These are phyloP conservation scores for Himalopsyche kuldschensis DNA, from an alignment of 2,888 invertebrate genomes.

Conservation along the genomic window DNA sequence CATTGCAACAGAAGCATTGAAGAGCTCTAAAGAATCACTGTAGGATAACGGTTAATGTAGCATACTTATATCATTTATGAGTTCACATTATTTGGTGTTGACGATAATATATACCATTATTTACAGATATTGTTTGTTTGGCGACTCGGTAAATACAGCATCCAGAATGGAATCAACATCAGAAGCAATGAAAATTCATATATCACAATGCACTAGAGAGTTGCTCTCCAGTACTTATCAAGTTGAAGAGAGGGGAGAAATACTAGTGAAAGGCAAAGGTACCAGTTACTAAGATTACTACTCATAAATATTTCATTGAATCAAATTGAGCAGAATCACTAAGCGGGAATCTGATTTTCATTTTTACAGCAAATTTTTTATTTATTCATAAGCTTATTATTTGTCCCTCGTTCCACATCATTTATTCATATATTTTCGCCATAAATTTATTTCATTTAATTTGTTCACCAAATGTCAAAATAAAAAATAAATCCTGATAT, in stretches of 20 bases:
- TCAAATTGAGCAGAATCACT: not conserved
- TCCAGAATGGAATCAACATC: constrained; percentile 93
- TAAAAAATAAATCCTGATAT: too few species aligned
- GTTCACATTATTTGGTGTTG: not conserved
- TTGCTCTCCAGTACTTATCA: constrained; percentile 73
- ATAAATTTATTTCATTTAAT: too few species aligned
- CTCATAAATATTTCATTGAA: not conserved
- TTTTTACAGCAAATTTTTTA: too few species aligned
- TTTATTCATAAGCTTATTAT: too few species aligned
- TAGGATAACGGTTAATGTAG: not conserved
- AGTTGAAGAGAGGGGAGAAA: constrained; percentile 78
- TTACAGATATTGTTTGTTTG: constrained; percentile 73
- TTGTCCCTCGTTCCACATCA: too few species aligned
- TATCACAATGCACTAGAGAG: constrained; percentile 85
- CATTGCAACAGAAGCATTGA: too few species aligned
- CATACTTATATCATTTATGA: not conserved
- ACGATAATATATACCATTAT: not conserved
- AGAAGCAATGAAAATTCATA: constrained; percentile 91
- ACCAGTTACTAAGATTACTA: constrained; percentile 32
- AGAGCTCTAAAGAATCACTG: too few species aligned
- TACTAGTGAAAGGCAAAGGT: constrained; percentile 91
- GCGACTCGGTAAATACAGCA: constrained; percentile 89
- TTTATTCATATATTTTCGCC: too few species aligned
- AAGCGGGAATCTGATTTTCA: too few species aligned
- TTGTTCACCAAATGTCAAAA: too few species aligned